Evolutionary conservation across 1,140 invertebrate genomes (phyloP).

Genomic region (Capitella teleta): DNA sequence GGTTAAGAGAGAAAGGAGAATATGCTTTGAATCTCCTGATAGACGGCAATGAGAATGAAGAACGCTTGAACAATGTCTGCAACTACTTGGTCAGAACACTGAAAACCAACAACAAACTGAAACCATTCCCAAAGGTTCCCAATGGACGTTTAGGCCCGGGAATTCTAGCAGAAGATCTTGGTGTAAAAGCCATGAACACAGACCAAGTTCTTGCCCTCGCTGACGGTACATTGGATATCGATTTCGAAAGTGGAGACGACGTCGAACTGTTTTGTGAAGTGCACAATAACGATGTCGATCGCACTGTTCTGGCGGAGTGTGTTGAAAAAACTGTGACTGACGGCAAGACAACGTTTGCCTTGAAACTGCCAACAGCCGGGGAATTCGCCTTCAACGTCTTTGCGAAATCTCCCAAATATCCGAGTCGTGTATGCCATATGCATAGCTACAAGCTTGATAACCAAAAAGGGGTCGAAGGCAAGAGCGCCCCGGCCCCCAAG

Average conservation of each 20-base stretch:
- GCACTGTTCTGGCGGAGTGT: constrained; percentile 17
- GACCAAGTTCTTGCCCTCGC: no score
- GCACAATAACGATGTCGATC: constrained; percentile 21
- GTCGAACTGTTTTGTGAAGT: constrained; percentile 27
- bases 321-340: constrained; percentile 15
- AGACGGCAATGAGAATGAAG: constrained; percentile 19
- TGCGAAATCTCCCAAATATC: no score
- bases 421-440: no score
- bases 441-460: no score
- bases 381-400: constrained; percentile 35
- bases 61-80: constrained; percentile 27
- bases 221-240: constrained; percentile 16
- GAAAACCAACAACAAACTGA: constrained; percentile 6
- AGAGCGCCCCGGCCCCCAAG: no score
- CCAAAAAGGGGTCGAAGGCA: no score
- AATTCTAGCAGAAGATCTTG: constrained; percentile 18
- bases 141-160: constrained; percentile 24
- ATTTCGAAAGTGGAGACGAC: constrained; percentile 16
- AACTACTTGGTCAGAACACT: constrained; percentile 26
- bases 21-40: constrained; percentile 33
- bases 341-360: constrained; percentile 17
- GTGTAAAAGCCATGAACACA: constrained; percentile 21
- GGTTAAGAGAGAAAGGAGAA: constrained; percentile 28
- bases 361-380: constrained; percentile 25
- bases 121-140: constrained; percentile 28